Base-by-base conservation (phyloP, 2,888 invertebrate species). In the Macrophya alboannulata region DNA sequence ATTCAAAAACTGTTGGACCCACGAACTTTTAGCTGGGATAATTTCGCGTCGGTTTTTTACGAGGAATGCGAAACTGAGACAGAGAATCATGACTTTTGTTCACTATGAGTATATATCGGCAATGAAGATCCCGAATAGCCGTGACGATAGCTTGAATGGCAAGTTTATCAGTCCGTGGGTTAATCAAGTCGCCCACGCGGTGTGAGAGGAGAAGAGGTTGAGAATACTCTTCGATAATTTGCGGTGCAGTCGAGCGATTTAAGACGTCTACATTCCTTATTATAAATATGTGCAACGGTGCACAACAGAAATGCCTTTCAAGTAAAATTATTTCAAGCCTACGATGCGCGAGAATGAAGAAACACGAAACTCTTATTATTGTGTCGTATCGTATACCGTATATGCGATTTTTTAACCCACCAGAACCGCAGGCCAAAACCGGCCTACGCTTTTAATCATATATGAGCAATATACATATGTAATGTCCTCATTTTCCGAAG, bases 241-340 rank as follows among this genome's bases (percentile, higher is more conserved):
- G 72, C 72, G 72, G 89, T 84, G 86, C 87, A 87, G 88, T 72
- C 86, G 87, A 88, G 87, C 87, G 89, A 89, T 88, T 89, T 88
- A 89, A 89, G 88, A 87, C 86, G 88, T 89, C 88, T 88, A 85
- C 88, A 87, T 89, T 87, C 87, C 88, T 87, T 86, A 88, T 88
- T 89, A 89, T 89, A 88, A 88, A 89, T 88, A 88, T 88, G 87
- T 85, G 76, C 84, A 77, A 77, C 77, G 25, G 77, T 31, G 81
- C 59, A 31, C 81, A 37, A 21, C 81, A 25, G 62, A 45, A 81
- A 81, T 65, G 21, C 81, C 81, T 62, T 81, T 62, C 43, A 40
- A 62, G 43, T 65, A 65, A 65, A 62, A 81, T 81, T 31, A 31
- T 31, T 31, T 74, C 72, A 68, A 31, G 62, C 43, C 31, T 37